Base-by-base conservation (phyloP, 2,113 vertebrate genomes). In the Zosterops lateralis region DNA sequence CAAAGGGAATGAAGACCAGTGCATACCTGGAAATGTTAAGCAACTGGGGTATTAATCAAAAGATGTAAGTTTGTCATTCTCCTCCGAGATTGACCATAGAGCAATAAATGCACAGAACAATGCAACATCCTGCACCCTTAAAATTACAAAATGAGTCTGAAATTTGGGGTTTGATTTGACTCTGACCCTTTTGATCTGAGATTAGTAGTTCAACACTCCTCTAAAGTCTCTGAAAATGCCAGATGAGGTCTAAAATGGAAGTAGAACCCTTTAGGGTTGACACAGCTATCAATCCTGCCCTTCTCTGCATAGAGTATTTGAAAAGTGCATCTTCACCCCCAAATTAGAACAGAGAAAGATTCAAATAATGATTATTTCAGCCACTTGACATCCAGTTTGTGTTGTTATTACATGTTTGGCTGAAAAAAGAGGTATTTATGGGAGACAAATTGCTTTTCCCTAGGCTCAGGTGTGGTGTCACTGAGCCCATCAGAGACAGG, bases 401-500 rank as follows among this genome's bases (percentile, higher is more conserved):
- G 38, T 6, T 70, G 20, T 66, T 87, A 48, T 58, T 70, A 64
- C 7, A 28, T 20, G 25, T 81, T 90, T 86, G 60, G 40, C 31
- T 81, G 51, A 80, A 67, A 25, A 72, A 58, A 61, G 38, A 73
- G 16, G 13, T 53, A 17, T 75, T 91, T 87, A 18, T 56, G 58
- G 40, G 17, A 56, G 17, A 66, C 8, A 25, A 74, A 62, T 12
- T 74, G 15, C 34, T 36, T 83, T 80, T 80, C 26, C 21, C 72
- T 24, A 25, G 25, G 40, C 57, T 91, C 68, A 40, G 38, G 22
- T 7, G 2, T 7, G 40, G 4, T 60, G 53, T 50, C 45, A 18
- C n/a, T 7, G 58, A 87, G 66, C 40, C 54, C 19, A 8, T 34
- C 5, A 12, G 32, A 45, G 32, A 56, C 3, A 6, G 0, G 1